Percentiles rank a stretch among this genome's conserved stretches.
These are phyloP conservation scores for Chromoteleia sp. DNA, from an alignment of 2,888 invertebrate genomes.

Conservation along the genomic window DNA sequence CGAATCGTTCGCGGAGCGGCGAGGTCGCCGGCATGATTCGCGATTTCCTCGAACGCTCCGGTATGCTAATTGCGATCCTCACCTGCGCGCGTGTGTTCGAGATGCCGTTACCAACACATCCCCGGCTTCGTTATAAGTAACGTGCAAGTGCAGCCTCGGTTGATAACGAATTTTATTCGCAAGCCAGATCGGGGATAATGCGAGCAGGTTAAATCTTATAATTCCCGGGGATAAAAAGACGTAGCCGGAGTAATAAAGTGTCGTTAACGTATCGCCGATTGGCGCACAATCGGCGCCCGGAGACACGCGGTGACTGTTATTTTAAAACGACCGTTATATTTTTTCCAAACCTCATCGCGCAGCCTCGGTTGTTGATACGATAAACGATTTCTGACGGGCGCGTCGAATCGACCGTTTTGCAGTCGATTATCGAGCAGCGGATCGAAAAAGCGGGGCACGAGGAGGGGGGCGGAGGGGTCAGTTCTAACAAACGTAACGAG, in stretches of 20 bases:
- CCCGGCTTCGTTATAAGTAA: slow-evolving; percentile 31
- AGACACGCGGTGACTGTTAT: slow-evolving; percentile 51
- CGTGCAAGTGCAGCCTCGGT: slow-evolving; percentile 46
- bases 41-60: slow-evolving; percentile 67
- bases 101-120: slow-evolving; percentile 64
- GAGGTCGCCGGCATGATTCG: slow-evolving; percentile 51
- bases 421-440: neutral
- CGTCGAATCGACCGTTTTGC: neutral
- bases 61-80: slow-evolving; percentile 70
- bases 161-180: slow-evolving; percentile 64
- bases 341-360: neutral
- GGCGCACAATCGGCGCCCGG: slow-evolving; percentile 53
- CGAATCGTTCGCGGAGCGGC: slow-evolving; percentile 12
- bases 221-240: slow-evolving; percentile 48
- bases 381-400: slow-evolving; percentile 5
- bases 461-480: no score
- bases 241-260: slow-evolving; percentile 46
- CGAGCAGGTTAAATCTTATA: slow-evolving; percentile 54
- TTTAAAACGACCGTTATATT: slow-evolving; percentile 48
- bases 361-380: neutral
- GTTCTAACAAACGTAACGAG: no score
- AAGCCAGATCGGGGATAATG: slow-evolving; percentile 56
- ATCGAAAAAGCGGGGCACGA: no score
- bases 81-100: slow-evolving; percentile 51
- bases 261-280: slow-evolving; percentile 57